Percentiles rank a stretch among this genome's conserved stretches.
These are phyloP conservation scores for Onthophagus sagittarius DNA, from an alignment of 2,888 invertebrate genomes.

Conservation along the genomic window DNA sequence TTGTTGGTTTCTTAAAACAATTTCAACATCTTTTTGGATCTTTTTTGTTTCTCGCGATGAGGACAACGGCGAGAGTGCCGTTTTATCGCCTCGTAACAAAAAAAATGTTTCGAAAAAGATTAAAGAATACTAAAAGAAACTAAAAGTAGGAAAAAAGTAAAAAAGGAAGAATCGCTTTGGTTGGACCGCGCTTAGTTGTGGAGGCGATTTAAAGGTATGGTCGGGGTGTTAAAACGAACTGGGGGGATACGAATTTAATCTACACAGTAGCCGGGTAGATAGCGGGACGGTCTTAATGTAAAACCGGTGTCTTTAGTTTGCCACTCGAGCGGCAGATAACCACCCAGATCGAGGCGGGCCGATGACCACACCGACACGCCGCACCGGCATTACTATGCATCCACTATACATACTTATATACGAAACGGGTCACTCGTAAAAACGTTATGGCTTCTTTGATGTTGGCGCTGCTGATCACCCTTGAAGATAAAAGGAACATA, in stretches of 20 bases:
- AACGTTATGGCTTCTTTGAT: not conserved
- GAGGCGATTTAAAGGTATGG: not conserved
- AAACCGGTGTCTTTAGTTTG: slow-evolving; percentile 45
- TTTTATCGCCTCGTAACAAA: not conserved
- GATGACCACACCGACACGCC: not conserved
- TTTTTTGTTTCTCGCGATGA: too few relatives aligned
- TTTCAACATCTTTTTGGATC: too few relatives aligned
- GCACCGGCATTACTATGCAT: too few relatives aligned
- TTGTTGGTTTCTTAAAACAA: not conserved
- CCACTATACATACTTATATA: not conserved
- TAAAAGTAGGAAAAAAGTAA: too few relatives aligned
- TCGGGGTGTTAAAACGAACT: not conserved
- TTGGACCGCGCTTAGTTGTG: not conserved
- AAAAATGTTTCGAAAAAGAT: too few relatives aligned
- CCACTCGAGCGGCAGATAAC: slow-evolving; percentile 43
- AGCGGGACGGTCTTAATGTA: slow-evolving; percentile 44
- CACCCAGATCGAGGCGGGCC: slow-evolving; percentile 35
- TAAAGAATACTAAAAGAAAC: too few relatives aligned
- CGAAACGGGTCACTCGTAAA: not conserved
- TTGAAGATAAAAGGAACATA: not conserved
- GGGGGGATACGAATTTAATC: slow-evolving; percentile 30
- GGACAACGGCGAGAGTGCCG: not conserved
- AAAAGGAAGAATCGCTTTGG: too few relatives aligned
- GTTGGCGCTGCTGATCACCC: not conserved
- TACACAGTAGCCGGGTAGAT: slow-evolving; percentile 46